phyloP scores from a whole-genome alignment of 2,888 invertebrate species.

The Alloscopus bannaensis region DNA sequence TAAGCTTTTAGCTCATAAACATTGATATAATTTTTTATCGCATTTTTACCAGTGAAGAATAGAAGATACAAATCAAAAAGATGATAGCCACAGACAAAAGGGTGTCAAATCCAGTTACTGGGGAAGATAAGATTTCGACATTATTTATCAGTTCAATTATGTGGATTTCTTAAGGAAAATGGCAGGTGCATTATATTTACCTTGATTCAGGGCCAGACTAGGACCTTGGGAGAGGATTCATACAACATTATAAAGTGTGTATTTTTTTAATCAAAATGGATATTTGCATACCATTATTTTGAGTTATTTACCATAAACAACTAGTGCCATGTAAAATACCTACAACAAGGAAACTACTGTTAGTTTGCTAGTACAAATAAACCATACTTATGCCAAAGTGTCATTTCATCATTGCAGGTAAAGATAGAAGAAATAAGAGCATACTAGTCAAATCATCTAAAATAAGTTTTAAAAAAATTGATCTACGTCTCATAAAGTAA shows the following conservation, averaged over 20 bases:
- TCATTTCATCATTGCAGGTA: not conserved
- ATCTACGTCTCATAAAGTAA: too few species aligned
- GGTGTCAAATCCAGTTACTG: conserved; percentile 83
- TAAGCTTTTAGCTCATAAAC: conserved; percentile 21
- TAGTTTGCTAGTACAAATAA: too few species aligned
- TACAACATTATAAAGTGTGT: not conserved
- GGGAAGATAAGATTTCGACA: conserved; percentile 74
- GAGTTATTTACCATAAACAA: conserved; percentile 78
- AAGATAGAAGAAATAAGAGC: too few species aligned
- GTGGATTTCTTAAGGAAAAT: not conserved
- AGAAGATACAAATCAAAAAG: conserved; percentile 76
- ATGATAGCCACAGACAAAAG: conserved; percentile 82
- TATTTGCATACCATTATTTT: not conserved
- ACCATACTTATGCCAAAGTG: too few species aligned
- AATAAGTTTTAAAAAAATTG: too few species aligned
- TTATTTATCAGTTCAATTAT: not conserved
- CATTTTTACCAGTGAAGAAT: conserved; percentile 56
- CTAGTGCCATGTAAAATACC: conserved; percentile 77
- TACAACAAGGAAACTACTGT: too few species aligned
- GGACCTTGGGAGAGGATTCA: conserved; percentile 74
- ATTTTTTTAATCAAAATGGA: not conserved
- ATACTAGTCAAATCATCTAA: too few species aligned
- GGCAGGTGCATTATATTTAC: conserved; percentile 76
- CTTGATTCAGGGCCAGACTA: conserved; percentile 81
- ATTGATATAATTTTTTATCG: not conserved